Base-by-base conservation (phyloP, 2,888 invertebrate genomes). In the Panorpa germanica region DNA sequence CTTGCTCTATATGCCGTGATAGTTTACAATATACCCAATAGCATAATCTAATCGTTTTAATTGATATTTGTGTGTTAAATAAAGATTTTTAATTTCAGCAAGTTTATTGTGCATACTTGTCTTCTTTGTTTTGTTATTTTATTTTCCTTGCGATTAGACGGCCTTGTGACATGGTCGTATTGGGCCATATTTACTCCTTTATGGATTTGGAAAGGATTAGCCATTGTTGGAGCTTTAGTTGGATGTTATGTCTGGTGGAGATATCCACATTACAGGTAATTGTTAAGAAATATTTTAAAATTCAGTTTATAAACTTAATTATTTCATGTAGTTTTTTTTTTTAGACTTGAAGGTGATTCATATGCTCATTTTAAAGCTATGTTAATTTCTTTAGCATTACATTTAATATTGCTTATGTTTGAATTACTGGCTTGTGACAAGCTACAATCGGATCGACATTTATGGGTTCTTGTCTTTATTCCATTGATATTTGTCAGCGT, bases 321-420 rank as follows among this genome's bases (percentile, higher is more conserved):
- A 4, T 12, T 15, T 7, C 23, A 19, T 28, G 18, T n/a, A 23
- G 23, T 28, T 6, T 35, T 43, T 35, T 39, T 38, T 59, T 63
- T 28, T 56, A 85, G 95, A 51, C 59, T 88, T 43, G 95, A 95
- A 61, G 86, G 86, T 40, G 88, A 91, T 59, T 85, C 91, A 5
- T 90, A 93, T 52, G 78, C 91, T 21, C 96, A 98, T 53, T 98
- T 91, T 55, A 93, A 93, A 55, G 91, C 93, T 10, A 96, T 98
- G 95, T 62, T 96, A 35, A 88, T 96, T 49, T 90, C 88, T 37
- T 65, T 93, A 41, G 85, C 90, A 25, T 68, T 96, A 45, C 96
- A 98, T 52, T 61, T 95, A 36, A 82, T 96, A 41, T 59, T 98
- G 38, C 60, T 95, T 15, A 88, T 93, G 82, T 98, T 98, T 58